These are phyloP conservation scores for Dendropsophus ebraccatus DNA, from an alignment of 2,113 vertebrate species.

Conservation along the genomic window DNA sequence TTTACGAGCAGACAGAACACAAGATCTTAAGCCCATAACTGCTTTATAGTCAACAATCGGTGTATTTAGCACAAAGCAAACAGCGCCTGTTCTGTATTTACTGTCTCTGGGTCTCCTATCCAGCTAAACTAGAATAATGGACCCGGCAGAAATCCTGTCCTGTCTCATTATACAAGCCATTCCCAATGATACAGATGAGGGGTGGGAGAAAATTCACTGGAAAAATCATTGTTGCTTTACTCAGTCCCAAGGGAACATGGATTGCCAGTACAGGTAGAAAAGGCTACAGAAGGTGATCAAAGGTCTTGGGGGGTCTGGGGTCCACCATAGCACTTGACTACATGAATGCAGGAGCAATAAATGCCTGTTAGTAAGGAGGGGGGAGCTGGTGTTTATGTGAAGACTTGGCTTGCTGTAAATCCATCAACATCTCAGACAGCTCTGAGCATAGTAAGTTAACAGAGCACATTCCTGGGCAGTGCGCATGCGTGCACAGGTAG, in stretches of 20 bases:
- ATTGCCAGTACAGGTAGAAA: neutral
- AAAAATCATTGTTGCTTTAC: neutral
- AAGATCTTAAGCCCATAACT: constrained; percentile 12
- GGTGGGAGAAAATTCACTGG: neutral
- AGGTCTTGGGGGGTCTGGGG: constrained; percentile 5
- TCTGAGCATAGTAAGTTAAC: constrained; percentile 65
- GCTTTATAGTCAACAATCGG: constrained; percentile 41
- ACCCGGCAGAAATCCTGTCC: no score
- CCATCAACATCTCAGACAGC: constrained; percentile 71
- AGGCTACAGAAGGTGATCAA: neutral
- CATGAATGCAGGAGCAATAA: constrained; percentile 5
- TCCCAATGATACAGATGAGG: neutral
- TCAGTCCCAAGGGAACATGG: neutral
- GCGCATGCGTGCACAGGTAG: constrained; percentile 93
- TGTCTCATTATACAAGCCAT: neutral
- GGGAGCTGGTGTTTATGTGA: constrained; percentile 64
- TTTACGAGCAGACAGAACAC: constrained; percentile 39
- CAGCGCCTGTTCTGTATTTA: constrained; percentile 7
- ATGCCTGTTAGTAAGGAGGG: constrained; percentile 53
- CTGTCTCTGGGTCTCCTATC: constrained; percentile 18
- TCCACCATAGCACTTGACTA: constrained; percentile 9
- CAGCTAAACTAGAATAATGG: neutral
- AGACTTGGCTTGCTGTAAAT: constrained; percentile 70
- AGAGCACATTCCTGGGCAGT: constrained; percentile 74
- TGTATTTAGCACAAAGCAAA: constrained; percentile 26